phyloP scores from a whole-genome alignment of 2,113 vertebrate species.

The Dromiciops gliroides region DNA sequence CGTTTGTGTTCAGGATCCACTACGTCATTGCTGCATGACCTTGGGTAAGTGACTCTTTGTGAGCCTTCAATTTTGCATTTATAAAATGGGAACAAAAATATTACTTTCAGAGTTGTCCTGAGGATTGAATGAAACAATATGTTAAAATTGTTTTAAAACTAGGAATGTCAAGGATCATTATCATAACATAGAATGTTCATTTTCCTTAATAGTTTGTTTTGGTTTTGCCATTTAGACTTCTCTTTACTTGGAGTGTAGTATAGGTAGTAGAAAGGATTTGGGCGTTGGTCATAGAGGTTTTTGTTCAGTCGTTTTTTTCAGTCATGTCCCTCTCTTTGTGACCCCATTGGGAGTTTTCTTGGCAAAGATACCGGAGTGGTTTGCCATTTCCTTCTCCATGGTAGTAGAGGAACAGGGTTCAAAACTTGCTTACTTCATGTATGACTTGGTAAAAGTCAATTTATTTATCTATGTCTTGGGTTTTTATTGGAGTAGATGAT shows the following conservation, averaged over 20 bases:
- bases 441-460: background rate
- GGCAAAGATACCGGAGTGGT: background rate
- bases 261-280: background rate
- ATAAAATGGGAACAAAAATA: background rate
- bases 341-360: background rate
- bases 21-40: background rate
- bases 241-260: background rate
- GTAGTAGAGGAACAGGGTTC: background rate
- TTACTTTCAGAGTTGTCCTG: background rate
- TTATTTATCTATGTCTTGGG: background rate
- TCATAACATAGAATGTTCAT: constrained; percentile 6
- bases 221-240: constrained; percentile 58
- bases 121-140: background rate
- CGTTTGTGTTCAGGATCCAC: background rate
- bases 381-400: background rate
- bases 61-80: background rate
- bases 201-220: constrained; percentile 35
- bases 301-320: background rate
- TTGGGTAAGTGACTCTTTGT: background rate
- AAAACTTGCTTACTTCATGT: background rate
- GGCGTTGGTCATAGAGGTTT: background rate
- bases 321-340: background rate
- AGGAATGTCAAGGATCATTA: background rate
- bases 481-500: background rate
- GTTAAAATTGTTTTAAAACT: background rate